Evolutionary conservation across 2,888 invertebrate species (phyloP).

Genomic region (Tachina lurida): DNA sequence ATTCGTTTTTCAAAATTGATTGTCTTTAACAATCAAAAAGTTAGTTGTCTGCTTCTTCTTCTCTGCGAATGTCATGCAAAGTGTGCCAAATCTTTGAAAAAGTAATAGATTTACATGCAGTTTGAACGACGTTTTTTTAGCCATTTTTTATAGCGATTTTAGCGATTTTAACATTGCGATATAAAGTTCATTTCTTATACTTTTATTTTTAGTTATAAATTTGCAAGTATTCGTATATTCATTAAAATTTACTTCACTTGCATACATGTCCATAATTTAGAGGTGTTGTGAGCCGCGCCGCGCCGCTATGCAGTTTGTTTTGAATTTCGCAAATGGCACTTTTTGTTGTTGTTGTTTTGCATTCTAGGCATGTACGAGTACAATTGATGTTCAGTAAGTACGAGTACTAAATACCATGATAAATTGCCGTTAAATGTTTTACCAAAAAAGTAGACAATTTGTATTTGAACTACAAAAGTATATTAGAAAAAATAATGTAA

Average conservation of each 20-base stretch:
- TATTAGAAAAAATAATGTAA: background rate
- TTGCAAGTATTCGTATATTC: conserved; percentile 7
- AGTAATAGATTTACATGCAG: conserved; percentile 47
- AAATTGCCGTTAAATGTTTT: conserved; percentile 64
- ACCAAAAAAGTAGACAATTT: conserved; percentile 33
- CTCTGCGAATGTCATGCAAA: background rate
- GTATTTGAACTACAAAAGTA: conserved; percentile 7
- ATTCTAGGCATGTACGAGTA: conserved; percentile 59
- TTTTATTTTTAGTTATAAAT: background rate
- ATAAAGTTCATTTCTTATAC: conserved; percentile 20
- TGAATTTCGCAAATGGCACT: conserved; percentile 23
- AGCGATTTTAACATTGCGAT: background rate
- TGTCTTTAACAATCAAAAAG: conserved; percentile 1
- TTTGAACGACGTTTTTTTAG: conserved; percentile 8
- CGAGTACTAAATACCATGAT: conserved; percentile 67
- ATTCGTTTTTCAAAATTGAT: conserved; percentile 27
- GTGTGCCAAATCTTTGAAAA: conserved; percentile 52
- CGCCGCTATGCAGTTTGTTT: background rate
- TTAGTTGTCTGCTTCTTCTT: conserved; percentile 8
- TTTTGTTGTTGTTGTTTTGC: background rate
- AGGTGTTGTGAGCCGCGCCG: too few relatives aligned
- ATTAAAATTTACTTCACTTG: conserved; percentile 27
- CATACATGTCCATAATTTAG: conserved; percentile 48
- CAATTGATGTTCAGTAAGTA: conserved; percentile 64
- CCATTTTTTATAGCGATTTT: background rate